Evolutionary conservation across 2,888 invertebrate species (phyloP), one percentile per base, ranked within the genome.

Genomic region (Plagodis dolabraria): DNA sequence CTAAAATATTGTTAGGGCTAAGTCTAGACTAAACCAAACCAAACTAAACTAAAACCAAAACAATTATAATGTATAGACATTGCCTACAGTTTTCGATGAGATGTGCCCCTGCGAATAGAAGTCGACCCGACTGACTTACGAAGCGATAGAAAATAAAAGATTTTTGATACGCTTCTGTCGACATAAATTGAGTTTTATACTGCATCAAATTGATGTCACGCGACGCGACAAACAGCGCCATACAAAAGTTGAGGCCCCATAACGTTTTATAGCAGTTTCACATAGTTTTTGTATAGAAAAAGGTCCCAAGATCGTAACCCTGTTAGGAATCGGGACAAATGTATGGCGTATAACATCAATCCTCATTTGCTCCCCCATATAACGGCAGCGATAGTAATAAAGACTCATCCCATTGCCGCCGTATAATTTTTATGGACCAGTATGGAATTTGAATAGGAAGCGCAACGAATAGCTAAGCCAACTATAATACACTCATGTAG

Each of bases 291-390:
- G 40, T 42, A 46, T 34, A 45, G 36, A 38, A 51, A 49, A 12
- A 40, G 10, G 10, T 6, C 33, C 33, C 33, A 12, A 40, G 22
- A 33, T 6, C 33, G 12, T 60, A 60, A 60, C 60, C 56, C 48
- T 45, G 52, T 56, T 60, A 49, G 42, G 53, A 60, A 55, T 53
- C 60, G 33, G 56, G 44, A 60, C 56, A 42, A 60, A 60, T 56
- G 60, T 57, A 53, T 61, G 61, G 50, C 51, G 57, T 45, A 47
- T 34, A 46, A 38, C 54, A 64, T 64, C 60, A 64, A 64, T 64
- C 60, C 63, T 57, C 55, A 51, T 57, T 57, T 53, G 47, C 46
- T 38, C 53, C 63, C 56, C 57, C 57, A 53, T 57, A 52, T 52
- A 52, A 43, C 53, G 60, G 55, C 55, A 49, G 55, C 53, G 45